phyloP scores from a whole-genome alignment of 2,797 vertebrate species.

The Gymnocypris eckloni region DNA sequence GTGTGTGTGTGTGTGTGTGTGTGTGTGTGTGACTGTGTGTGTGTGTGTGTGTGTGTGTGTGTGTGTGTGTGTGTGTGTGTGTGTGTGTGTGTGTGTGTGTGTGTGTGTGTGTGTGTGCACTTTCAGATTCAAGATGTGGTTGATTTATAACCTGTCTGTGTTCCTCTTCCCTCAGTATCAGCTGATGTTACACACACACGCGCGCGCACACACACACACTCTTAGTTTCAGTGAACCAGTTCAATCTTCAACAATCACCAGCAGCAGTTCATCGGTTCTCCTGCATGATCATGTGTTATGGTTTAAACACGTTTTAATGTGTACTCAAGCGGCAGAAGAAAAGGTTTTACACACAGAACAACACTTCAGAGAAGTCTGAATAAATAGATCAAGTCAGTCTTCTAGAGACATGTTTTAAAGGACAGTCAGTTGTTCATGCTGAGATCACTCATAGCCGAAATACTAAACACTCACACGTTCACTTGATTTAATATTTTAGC shows the following conservation, averaged over 20 bases:
- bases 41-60: not conserved
- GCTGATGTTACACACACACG: not conserved
- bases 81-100: not conserved
- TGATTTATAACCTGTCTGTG: not conserved
- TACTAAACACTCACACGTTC: too few species aligned
- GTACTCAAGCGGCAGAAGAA: too few species aligned
- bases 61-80: not conserved
- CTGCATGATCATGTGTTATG: too few species aligned
- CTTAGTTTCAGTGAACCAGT: not conserved
- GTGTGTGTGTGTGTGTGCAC: not conserved
- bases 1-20: not conserved
- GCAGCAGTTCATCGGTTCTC: not conserved
- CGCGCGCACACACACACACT: too few species aligned
- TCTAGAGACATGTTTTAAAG: not conserved
- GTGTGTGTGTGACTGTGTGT: not conserved
- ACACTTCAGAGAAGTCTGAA: too few species aligned
- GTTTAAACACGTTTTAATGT: too few species aligned
- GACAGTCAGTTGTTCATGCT: not conserved
- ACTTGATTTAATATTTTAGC: not conserved
- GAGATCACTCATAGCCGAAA: not conserved
- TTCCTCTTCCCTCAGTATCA: not conserved
- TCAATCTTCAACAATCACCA: not conserved
- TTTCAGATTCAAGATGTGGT: conserved; percentile 11
- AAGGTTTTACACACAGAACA: too few species aligned
- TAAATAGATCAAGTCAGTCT: not conserved